These are phyloP conservation scores for Fragum whitleyi DNA, from an alignment of 2,888 invertebrate genomes.

Conservation along the genomic window DNA sequence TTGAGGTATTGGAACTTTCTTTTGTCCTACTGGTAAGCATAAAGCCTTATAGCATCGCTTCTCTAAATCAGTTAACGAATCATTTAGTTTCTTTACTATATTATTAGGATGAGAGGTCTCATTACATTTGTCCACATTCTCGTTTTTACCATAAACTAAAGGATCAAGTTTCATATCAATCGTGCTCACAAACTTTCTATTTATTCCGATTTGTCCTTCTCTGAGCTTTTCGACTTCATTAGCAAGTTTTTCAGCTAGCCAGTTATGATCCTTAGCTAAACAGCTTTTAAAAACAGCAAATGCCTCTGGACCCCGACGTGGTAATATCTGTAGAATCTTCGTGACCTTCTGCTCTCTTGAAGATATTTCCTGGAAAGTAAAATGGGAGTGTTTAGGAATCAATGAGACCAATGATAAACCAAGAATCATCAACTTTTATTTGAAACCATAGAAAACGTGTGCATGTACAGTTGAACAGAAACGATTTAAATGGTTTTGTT, in stretches of 20 bases:
- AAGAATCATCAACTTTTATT: no score
- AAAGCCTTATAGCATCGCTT: slow-evolving; percentile 18
- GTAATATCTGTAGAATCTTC: slow-evolving; percentile 41
- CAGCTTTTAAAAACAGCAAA: slow-evolving; percentile 38
- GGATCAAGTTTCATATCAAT: slow-evolving; percentile 16
- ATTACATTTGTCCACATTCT: slow-evolving; percentile 1
- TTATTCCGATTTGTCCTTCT: slow-evolving; percentile 17
- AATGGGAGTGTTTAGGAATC: not conserved
- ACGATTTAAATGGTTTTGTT: no score
- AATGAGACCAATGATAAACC: no score
- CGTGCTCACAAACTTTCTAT: slow-evolving; percentile 1
- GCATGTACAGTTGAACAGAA: no score
- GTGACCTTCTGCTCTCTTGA: slow-evolving; percentile 42
- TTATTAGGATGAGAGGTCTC: slow-evolving; percentile 8
- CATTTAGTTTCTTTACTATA: slow-evolving; percentile 13
- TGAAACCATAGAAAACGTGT: no score
- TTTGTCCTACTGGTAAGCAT: not conserved
- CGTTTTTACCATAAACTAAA: slow-evolving; percentile 1
- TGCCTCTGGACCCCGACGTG: slow-evolving; percentile 47
- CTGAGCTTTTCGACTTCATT: slow-evolving; percentile 12
- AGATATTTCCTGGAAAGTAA: slow-evolving; percentile 29
- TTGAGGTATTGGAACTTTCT: slow-evolving; percentile 15
- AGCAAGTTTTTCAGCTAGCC: slow-evolving; percentile 40
- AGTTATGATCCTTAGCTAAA: slow-evolving; percentile 36
- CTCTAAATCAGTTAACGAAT: slow-evolving; percentile 9